Evolutionary conservation across 2,113 vertebrate genomes (phyloP), one percentile per base, ranked within the genome.

Genomic region (Pelecanoides urinatrix): DNA sequence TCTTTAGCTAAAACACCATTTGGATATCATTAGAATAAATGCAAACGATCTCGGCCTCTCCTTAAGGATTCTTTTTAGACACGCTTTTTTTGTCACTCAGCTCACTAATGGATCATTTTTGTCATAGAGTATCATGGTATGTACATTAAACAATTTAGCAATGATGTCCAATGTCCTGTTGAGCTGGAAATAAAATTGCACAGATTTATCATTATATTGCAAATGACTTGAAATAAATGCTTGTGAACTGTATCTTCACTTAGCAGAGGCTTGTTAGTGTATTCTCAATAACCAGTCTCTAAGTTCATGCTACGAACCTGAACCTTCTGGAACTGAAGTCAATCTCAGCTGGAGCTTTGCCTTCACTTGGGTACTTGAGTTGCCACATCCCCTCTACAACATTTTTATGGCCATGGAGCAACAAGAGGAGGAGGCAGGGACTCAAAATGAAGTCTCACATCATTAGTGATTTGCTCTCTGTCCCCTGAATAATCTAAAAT

Each of bases 1-100:
- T 93, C 40, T 95, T 94, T n/a, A 79, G 66, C 83, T 77, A 86
- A 53, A 88, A 88, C 20, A 93, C 30, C 67, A 95, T 88, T 96
- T 87, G 74, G 80, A 74, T 79, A 76, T 36, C 21, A 86, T 92
- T 94, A 91, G 79, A 88, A 88, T 58, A 92, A 95, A 92, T 27
- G 45, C 63, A 95, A 94, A 88, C 1, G 0, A 58, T 50, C 40
- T 62, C 86, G 55, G 65, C 58, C 18, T 59, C 23, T 36, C 32
- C 62, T 76, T 90, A 63, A 55, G n/a, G 25, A 59, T 45, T 59
- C 49, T 62, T 76, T 82, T 86, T 38, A 83, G n/a, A 44, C 34
- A n/a, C 0, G 0, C 3, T 23, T 50, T 88, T 82, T 92, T 86
- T 86, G 59, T 74, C 61, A 53, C 34, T 90, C 40, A 42, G 66